Conservation (phyloP, 2,888 invertebrate genomes). For the Polydrusus pterygomalis region DNA sequence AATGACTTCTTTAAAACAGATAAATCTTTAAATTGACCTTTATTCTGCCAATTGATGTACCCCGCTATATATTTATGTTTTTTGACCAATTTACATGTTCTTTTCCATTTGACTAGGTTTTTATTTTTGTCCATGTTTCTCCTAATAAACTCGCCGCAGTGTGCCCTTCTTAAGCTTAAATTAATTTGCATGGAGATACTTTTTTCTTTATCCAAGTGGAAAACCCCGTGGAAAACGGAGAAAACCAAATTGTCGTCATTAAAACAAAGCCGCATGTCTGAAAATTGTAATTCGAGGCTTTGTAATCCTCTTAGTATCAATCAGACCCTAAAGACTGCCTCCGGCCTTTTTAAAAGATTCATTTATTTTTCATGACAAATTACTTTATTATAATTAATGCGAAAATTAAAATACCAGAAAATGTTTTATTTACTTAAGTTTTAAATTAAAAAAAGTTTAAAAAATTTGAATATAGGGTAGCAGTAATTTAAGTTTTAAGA, state of each 20-base stretch:
- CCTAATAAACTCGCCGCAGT: no score
- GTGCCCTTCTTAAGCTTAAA: slow-evolving; percentile 20
- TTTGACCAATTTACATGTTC: no score
- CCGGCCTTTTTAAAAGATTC: slow-evolving; percentile 25
- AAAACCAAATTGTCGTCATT: slow-evolving; percentile 38
- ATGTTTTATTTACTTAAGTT: not conserved
- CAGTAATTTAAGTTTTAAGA: no score
- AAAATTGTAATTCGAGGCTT: slow-evolving; percentile 33
- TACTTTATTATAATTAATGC: slow-evolving; percentile 19
- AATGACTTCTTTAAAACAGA: no score
- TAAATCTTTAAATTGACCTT: no score
- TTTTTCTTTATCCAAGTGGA: slow-evolving; percentile 32
- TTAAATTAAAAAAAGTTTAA: not conserved
- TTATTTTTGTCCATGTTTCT: no score
- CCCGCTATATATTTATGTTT: no score
- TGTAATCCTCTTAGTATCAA: slow-evolving; percentile 39
- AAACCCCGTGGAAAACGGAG: slow-evolving; percentile 36
- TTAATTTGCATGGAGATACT: slow-evolving; percentile 41
- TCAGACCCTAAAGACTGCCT: slow-evolving; percentile 23
- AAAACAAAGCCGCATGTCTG: slow-evolving; percentile 35
- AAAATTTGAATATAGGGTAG: no score
- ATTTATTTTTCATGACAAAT: slow-evolving; percentile 19
- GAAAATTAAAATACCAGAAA: slow-evolving; percentile 4
- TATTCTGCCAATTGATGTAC: no score
- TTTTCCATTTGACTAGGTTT: no score